Percentiles rank a stretch among this genome's conserved stretches.
Conservation (phyloP, 2,888 invertebrate genomes). For the Nebria salina region DNA sequence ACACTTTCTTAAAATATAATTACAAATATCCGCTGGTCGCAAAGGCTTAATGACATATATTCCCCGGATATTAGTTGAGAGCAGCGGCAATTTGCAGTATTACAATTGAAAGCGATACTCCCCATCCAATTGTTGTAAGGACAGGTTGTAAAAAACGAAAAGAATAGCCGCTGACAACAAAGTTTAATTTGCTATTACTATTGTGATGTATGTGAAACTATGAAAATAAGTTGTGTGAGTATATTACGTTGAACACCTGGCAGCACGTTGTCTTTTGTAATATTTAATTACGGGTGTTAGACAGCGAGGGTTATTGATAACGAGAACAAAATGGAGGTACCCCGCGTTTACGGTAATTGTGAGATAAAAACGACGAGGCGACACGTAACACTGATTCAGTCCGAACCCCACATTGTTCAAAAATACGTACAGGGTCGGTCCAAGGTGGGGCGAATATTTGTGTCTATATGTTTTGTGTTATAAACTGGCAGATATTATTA, state of each 20-base stretch:
- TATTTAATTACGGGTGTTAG: constrained; percentile 35
- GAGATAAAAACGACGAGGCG: neutral
- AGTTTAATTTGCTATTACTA: constrained; percentile 19
- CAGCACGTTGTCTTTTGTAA: constrained; percentile 16
- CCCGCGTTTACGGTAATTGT: constrained; percentile 9
- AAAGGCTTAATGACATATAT: neutral
- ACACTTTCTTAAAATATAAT: neutral
- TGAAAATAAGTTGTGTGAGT: constrained; percentile 16
- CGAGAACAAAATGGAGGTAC: constrained; percentile 22
- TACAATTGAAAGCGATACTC: neutral
- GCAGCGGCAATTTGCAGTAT: neutral
- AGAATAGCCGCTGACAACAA: constrained; percentile 1
- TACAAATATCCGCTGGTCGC: neutral
- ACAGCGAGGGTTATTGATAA: constrained; percentile 33
- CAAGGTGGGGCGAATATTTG: neutral
- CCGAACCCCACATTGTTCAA: neutral
- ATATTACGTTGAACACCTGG: constrained; percentile 32
- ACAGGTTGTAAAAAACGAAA: neutral
- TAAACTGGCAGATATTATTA: neutral
- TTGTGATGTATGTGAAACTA: constrained; percentile 14
- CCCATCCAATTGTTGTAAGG: constrained; percentile 4
- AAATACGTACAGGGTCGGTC: neutral
- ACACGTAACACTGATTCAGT: constrained; percentile 13
- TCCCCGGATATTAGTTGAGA: neutral
- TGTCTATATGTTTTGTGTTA: neutral